A percentile compares a stretch with the other conserved stretches of the same genome.
These are phyloP conservation scores for Antechinus stuartii DNA, from an alignment of 2,113 vertebrate species.

Conservation along the genomic window DNA sequence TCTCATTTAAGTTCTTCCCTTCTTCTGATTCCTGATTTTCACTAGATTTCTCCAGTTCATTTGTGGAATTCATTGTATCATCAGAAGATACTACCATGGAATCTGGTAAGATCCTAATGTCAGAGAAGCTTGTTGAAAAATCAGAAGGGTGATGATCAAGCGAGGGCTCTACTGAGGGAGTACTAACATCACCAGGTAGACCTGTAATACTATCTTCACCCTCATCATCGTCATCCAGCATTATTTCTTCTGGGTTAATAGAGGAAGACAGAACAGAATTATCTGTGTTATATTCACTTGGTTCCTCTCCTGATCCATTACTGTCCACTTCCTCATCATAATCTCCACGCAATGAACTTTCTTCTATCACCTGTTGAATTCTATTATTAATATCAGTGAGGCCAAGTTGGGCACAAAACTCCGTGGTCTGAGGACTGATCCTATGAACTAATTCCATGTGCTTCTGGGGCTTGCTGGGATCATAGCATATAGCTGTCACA, in stretches of 20 bases:
- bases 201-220: conserved; percentile 82
- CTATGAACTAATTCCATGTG: conserved; percentile 83
- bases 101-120: conserved; percentile 84
- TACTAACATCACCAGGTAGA: conserved; percentile 58
- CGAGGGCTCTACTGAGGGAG: conserved; percentile 80
- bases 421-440: conserved; percentile 95
- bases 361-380: conserved; percentile 84
- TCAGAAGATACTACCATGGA: conserved; percentile 83
- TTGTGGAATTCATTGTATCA: conserved; percentile 78
- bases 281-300: conserved; percentile 93
- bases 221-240: conserved; percentile 93
- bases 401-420: conserved; percentile 93
- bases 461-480: conserved; percentile 88
- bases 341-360: conserved; percentile 69
- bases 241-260: conserved; percentile 96
- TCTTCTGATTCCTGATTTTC: conserved; percentile 71
- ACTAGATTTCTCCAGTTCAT: conserved; percentile 70
- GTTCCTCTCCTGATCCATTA: conserved; percentile 89
- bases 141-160: conserved; percentile 82
- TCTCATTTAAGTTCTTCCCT: conserved; percentile 69
- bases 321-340: conserved; percentile 84
- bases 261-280: conserved; percentile 90
- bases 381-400: conserved; percentile 92
- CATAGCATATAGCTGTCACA: conserved; percentile 87
- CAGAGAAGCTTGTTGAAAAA: conserved; percentile 82